Evolutionary conservation across 1,140 invertebrate genomes (phyloP).

Genomic region (Platorchestia sp.): DNA sequence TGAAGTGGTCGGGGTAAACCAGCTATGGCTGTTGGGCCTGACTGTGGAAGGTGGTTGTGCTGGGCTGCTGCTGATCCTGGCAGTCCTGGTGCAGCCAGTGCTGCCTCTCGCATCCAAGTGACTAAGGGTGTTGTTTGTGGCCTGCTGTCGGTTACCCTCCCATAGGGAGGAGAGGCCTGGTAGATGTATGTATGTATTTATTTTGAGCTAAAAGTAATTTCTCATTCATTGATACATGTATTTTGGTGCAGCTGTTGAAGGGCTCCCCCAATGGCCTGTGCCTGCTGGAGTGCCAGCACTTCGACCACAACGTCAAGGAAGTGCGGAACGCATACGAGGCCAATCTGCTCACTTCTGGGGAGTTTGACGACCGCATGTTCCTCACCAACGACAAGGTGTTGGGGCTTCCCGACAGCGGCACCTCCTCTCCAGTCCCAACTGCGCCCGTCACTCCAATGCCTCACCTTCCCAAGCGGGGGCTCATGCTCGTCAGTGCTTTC

Average conservation of each 20-base stretch:
- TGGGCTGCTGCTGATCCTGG: no score
- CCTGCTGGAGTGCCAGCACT: conserved; percentile 80
- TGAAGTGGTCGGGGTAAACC: no score
- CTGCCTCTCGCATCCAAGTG: no score
- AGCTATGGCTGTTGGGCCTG: no score
- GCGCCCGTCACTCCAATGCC: conserved; percentile 33
- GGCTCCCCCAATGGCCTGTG: conserved; percentile 70
- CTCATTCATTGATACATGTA: background rate
- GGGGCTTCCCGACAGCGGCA: background rate
- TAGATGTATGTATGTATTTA: background rate
- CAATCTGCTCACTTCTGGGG: conserved; percentile 90
- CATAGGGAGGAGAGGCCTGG: no score
- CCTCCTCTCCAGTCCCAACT: conserved; percentile 4
- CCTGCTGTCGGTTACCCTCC: no score
- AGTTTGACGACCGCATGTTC: conserved; percentile 97
- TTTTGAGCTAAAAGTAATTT: background rate
- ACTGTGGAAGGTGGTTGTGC: no score
- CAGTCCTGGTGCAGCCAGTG: no score
- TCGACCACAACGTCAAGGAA: conserved; percentile 86
- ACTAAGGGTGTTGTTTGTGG: no score
- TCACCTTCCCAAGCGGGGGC: conserved; percentile 34
- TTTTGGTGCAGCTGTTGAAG: conserved; percentile 62
- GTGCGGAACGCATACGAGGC: conserved; percentile 92
- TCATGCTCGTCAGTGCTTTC: conserved; percentile 50
- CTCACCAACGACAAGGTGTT: conserved; percentile 72